A percentile compares a stretch with the other conserved stretches of the same genome.
Evolutionary conservation across 37 sponge, comb jelly and placozoan genomes (phyloP).

Genomic region (Trichoplax adhaerens): DNA sequence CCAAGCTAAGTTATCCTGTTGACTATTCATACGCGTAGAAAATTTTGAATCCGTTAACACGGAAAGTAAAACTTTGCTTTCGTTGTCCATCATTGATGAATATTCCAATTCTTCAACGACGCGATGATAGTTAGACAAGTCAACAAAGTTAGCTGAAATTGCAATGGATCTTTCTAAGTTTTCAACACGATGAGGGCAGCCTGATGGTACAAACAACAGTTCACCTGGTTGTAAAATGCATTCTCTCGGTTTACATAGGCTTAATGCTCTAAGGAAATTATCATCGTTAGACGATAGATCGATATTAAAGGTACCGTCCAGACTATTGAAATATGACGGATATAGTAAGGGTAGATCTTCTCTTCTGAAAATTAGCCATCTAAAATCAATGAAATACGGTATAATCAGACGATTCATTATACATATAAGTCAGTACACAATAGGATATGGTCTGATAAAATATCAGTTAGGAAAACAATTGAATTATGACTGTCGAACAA

Average conservation of each 20-base stretch:
- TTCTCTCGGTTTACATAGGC: slow-evolving; percentile 32
- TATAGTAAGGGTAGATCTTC: slow-evolving; percentile 36
- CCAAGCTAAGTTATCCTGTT: too few relatives aligned
- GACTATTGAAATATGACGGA: slow-evolving; percentile 28
- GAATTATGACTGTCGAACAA: too few relatives aligned
- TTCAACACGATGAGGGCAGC: slow-evolving; percentile 58
- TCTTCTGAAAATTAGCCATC: slow-evolving; percentile 59
- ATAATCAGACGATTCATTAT: neutral
- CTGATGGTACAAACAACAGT: slow-evolving; percentile 56
- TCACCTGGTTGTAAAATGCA: slow-evolving; percentile 53
- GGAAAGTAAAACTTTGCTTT: too few relatives aligned
- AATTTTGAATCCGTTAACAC: too few relatives aligned
- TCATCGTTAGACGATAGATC: slow-evolving; percentile 9
- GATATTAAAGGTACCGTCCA: slow-evolving; percentile 35
- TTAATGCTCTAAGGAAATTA: slow-evolving; percentile 10
- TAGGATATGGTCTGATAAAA: too few relatives aligned
- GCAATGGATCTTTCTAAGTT: slow-evolving; percentile 48
- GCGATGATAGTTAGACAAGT: slow-evolving; percentile 16
- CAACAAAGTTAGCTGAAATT: slow-evolving; percentile 64
- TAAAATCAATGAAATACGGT: neutral
- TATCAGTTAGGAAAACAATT: too few relatives aligned
- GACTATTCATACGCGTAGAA: too few relatives aligned
- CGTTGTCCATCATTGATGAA: too few relatives aligned
- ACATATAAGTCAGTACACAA: too few relatives aligned
- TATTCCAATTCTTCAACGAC: too few relatives aligned